phyloP scores from a whole-genome alignment of 2,888 invertebrate genomes.

The Torymus tubicola region DNA sequence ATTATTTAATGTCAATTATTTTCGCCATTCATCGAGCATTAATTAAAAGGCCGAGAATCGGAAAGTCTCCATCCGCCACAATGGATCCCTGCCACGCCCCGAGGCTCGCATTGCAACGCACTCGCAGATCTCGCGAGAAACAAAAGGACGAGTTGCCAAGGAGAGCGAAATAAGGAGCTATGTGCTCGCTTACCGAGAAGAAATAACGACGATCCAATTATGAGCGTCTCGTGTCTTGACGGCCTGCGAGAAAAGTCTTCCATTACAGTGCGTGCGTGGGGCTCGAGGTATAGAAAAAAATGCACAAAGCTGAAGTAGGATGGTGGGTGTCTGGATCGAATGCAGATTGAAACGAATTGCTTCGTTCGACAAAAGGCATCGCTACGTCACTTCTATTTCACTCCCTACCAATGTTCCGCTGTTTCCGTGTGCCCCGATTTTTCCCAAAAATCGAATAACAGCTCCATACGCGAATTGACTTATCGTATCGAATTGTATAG shows the following conservation, averaged over 20 bases:
- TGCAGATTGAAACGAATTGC: constrained; percentile 66
- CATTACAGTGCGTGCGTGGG: neutral
- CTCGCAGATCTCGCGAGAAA: no score
- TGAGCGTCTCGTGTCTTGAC: constrained; percentile 10
- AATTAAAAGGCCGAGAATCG: constrained; percentile 44
- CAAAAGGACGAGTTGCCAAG: neutral
- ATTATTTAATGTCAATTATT: constrained; percentile 44
- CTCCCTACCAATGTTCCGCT: neutral
- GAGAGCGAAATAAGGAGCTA: neutral
- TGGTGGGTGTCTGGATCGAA: constrained; percentile 59
- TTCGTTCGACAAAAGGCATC: constrained; percentile 54
- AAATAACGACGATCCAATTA: constrained; percentile 55
- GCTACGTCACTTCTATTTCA: neutral
- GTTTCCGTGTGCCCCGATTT: constrained; percentile 12
- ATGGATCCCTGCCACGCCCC: no score
- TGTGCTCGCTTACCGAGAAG: constrained; percentile 37
- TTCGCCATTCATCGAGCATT: constrained; percentile 18
- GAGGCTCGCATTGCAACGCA: no score
- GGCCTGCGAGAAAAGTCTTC: neutral
- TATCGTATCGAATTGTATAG: no score
- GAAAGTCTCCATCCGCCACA: neutral
- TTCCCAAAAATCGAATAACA: constrained; percentile 18
- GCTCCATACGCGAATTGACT: no score
- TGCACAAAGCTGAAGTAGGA: no score
- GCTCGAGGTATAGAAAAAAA: neutral